Percentiles rank a stretch among this genome's conserved stretches.
phyloP scores from a whole-genome alignment of 2,888 invertebrate species.

The Bedellia somnulentella region DNA sequence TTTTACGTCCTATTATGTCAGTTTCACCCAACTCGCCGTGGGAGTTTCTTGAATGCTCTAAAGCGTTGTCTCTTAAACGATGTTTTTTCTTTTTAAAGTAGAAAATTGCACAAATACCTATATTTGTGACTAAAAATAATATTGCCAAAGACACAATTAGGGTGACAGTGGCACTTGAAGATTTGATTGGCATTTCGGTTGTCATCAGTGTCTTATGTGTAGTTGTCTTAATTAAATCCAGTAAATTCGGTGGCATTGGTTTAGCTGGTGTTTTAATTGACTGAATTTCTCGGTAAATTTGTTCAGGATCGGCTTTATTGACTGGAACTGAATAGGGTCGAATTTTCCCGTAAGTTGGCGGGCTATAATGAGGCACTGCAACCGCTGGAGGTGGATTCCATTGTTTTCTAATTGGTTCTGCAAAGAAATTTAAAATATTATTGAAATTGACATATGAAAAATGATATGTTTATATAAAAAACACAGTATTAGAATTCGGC shows the following conservation, averaged over 20 bases:
- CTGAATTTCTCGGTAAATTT: constrained; percentile 37
- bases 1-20: constrained; percentile 48
- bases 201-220: constrained; percentile 21
- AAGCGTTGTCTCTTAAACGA: constrained; percentile 46
- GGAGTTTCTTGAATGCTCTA: constrained; percentile 42
- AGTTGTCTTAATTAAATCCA: constrained; percentile 21
- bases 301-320: constrained; percentile 23
- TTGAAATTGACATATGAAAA: too few species aligned
- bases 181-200: constrained; percentile 38
- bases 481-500: too few species aligned
- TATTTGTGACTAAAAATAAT: constrained; percentile 72
- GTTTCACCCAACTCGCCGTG: constrained; percentile 55
- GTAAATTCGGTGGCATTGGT: constrained; percentile 26
- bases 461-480: too few species aligned
- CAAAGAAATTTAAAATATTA: neutral
- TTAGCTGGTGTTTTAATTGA: constrained; percentile 36
- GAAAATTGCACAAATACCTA: constrained; percentile 68
- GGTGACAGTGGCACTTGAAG: constrained; percentile 64
- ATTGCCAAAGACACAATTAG: constrained; percentile 67
- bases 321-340: constrained; percentile 24
- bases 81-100: constrained; percentile 68
- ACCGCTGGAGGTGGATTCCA: constrained; percentile 18
- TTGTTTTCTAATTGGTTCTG: constrained; percentile 17
- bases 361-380: constrained; percentile 20
- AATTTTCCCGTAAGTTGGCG: constrained; percentile 29